Conservation (phyloP, 2,797 vertebrate genomes). For the Gymnodraco acuticeps region DNA sequence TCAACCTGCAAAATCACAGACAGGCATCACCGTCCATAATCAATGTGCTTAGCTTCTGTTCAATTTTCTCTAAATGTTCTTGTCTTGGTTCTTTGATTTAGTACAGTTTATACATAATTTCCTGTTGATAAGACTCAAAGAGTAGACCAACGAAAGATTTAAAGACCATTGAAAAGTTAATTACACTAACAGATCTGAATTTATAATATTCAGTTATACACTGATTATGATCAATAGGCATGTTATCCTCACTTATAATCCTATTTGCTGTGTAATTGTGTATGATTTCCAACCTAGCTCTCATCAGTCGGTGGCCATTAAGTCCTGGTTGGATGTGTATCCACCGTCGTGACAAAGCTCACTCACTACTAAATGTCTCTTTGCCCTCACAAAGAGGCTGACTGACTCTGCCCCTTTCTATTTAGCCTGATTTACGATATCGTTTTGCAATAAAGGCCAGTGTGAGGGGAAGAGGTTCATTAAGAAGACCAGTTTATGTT, state of each 20-base stretch:
- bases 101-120: slow-evolving; percentile 15
- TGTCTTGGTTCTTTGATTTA: slow-evolving; percentile 28
- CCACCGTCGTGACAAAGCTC: slow-evolving; percentile 42
- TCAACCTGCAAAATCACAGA: slow-evolving; percentile 39
- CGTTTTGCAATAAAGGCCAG: slow-evolving; percentile 72
- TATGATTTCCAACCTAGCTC: slow-evolving; percentile 20
- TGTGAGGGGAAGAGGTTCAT: slow-evolving; percentile 82
- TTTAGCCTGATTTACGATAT: slow-evolving; percentile 85
- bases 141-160: neutral
- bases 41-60: slow-evolving; percentile 32
- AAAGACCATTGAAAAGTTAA: slow-evolving; percentile 1
- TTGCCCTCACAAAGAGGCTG: slow-evolving; percentile 66
- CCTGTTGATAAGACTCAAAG: slow-evolving; percentile 1
- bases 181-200: slow-evolving; percentile 15
- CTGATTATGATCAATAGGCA: slow-evolving; percentile 18
- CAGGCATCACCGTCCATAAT: slow-evolving; percentile 38
- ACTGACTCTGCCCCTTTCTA: slow-evolving; percentile 66
- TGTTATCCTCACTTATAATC: slow-evolving; percentile 17
- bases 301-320: slow-evolving; percentile 42
- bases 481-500: slow-evolving; percentile 80
- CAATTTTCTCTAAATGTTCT: slow-evolving; percentile 26
- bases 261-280: slow-evolving; percentile 41
- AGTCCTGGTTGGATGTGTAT: slow-evolving; percentile 51
- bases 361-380: slow-evolving; percentile 62
- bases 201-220: neutral